Evolutionary conservation across 2,113 vertebrate species (phyloP), one percentile per base, ranked within the genome.

Genomic region (Sylvia atricapilla): DNA sequence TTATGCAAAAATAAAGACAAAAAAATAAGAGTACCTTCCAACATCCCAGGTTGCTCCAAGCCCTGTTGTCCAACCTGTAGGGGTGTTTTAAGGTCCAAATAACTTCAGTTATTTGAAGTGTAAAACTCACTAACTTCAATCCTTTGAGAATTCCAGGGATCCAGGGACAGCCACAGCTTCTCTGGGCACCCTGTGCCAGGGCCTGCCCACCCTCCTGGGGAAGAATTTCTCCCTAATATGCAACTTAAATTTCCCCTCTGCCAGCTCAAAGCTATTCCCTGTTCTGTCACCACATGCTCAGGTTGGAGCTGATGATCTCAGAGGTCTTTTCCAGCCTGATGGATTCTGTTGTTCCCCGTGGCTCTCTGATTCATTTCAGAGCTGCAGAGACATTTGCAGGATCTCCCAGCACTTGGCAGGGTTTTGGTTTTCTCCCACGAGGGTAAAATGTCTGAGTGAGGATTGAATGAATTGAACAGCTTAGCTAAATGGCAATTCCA

Each of bases 61-160:
- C 11, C 37, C 18, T 1, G 0, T 28, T 1, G 0, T 28, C 33
- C 55, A 53, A 0, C 33, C 28, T 44, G 37, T 22, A 23, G 46
- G 46, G 46, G 46, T 23, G 46, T 47, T 47, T 47, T 47, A 47
- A 47, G 21, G 22, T 23, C 46, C 21, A 47, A 47, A 47, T 13
- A 47, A 23, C 46, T 47, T 47, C 22, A 13, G 37, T 37, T 37
- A 47, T 47, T 47, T 47, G 23, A 47, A 47, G 21, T 47, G 46
- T 23, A 47, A 23, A 23, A 23, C 46, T 47, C 46, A 47, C 22
- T 47, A 22, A 23, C 46, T 47, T 47, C 46, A 47, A 47, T 22
- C 13, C 52, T 46, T 68, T 46, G 69, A 16, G 19, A 8, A 27
- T 35, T 47, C 21, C 63, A 62, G 24, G 28, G 24, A 35, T 53